phyloP scores from a whole-genome alignment of 1,140 invertebrate species.

The Pectinophora gossypiella region DNA sequence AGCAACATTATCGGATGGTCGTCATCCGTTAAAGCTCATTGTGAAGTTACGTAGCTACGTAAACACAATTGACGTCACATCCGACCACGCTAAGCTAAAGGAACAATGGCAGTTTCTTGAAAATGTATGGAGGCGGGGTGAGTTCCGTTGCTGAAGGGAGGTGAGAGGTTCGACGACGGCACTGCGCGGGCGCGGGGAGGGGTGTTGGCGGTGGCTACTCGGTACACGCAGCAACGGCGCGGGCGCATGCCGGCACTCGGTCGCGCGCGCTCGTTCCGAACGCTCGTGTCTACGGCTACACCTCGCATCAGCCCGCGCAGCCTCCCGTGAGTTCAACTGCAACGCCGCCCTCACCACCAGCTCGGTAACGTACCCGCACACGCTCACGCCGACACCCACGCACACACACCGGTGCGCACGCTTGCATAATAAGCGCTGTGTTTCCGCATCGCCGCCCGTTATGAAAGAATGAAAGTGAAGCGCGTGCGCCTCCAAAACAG shows the following conservation, averaged over 20 bases:
- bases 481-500: conserved; percentile 5
- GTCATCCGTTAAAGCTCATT: neutral
- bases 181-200: conserved; percentile 17
- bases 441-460: conserved; percentile 15
- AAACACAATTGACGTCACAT: neutral
- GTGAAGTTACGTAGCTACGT: neutral
- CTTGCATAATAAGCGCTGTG: conserved; percentile 1
- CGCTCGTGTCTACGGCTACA: conserved; percentile 23
- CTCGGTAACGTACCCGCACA: conserved; percentile 47
- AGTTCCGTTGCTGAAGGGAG: conserved; percentile 6
- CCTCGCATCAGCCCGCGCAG: conserved; percentile 13
- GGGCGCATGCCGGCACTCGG: conserved; percentile 34
- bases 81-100: neutral
- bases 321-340: conserved; percentile 21
- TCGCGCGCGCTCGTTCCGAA: conserved; percentile 37
- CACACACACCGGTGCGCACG: conserved; percentile 21
- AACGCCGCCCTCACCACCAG: conserved; percentile 21
- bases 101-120: neutral
- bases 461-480: conserved; percentile 17
- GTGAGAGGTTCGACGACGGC: conserved; percentile 7
- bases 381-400: conserved; percentile 6
- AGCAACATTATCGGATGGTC: too few species aligned
- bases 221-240: conserved; percentile 14
- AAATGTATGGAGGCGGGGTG: conserved; percentile 5
- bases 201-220: conserved; percentile 11